A percentile compares a stretch with the other conserved stretches of the same genome.
phyloP scores from a whole-genome alignment of 2,113 vertebrate species.

The Gobiocypris rarus region DNA sequence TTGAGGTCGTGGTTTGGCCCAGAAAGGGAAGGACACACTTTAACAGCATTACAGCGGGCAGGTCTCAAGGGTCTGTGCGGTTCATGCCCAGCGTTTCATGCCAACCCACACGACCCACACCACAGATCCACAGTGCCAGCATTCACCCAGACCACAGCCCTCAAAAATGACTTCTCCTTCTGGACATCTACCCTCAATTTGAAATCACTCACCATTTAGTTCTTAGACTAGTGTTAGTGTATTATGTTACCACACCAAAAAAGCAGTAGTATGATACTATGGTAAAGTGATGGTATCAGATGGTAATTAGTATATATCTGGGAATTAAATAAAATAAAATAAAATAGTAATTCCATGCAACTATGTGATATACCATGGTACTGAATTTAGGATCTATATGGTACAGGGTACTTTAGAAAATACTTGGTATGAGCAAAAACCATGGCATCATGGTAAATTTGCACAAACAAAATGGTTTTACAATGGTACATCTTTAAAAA shows the following conservation, averaged over 20 bases:
- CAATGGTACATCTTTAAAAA: too few relatives aligned
- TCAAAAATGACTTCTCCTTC: not conserved
- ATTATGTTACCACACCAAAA: not conserved
- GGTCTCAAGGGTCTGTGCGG: slow-evolving; percentile 4
- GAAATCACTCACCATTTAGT: not conserved
- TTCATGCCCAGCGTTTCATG: not conserved
- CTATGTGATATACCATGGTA: too few relatives aligned
- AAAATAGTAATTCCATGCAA: too few relatives aligned
- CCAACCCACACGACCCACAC: slow-evolving; percentile 8
- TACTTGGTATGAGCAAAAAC: too few relatives aligned
- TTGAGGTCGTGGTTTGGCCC: not conserved
- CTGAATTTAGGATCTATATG: too few relatives aligned
- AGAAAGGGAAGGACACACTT: not conserved
- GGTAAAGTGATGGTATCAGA: not conserved
- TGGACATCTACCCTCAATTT: not conserved
- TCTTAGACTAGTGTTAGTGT: not conserved
- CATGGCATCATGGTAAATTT: too few relatives aligned
- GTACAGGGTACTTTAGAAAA: too few relatives aligned
- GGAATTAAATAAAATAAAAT: too few relatives aligned
- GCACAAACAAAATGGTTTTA: too few relatives aligned
- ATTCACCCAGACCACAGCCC: not conserved
- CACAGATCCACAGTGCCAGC: too few relatives aligned
- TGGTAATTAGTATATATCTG: too few relatives aligned
- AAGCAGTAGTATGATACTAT: not conserved
- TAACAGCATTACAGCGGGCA: not conserved